Conservation (phyloP, 2,888 invertebrate species). For the Leptura quadrifasciata region DNA sequence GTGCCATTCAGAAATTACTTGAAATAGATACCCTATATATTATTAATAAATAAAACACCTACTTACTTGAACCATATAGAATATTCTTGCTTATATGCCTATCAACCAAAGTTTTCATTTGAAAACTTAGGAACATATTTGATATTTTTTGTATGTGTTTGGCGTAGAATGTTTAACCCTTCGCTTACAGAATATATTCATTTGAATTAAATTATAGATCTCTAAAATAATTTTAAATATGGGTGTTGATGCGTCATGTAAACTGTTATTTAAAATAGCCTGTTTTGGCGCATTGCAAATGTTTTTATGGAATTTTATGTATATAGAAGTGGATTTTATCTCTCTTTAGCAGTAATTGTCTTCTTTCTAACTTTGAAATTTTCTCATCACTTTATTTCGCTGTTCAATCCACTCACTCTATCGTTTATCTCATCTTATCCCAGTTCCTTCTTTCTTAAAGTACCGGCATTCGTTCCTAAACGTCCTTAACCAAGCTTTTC, state of each 20-base stretch:
- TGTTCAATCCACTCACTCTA: constrained; percentile 71
- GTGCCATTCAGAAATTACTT: no score
- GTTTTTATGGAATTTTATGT: constrained; percentile 55
- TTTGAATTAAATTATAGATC: neutral
- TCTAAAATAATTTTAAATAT: neutral
- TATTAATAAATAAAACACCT: no score
- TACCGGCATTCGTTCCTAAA: constrained; percentile 68
- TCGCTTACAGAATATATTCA: no score
- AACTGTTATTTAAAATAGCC: constrained; percentile 26
- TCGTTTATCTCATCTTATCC: constrained; percentile 71
- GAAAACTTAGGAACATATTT: no score
- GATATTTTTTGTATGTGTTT: no score
- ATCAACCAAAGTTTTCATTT: no score
- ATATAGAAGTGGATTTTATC: constrained; percentile 60
- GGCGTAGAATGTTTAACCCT: no score
- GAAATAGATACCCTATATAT: no score
- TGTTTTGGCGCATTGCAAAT: constrained; percentile 49
- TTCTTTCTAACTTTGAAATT: constrained; percentile 69
- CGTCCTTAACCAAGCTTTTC: constrained; percentile 69
- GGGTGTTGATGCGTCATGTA: neutral
- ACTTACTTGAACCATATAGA: neutral
- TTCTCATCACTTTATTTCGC: constrained; percentile 71
- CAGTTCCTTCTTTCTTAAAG: constrained; percentile 68
- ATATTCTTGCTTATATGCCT: neutral
- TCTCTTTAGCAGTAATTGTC: constrained; percentile 68